These are phyloP conservation scores for Grapholita molesta DNA, from an alignment of 1,140 invertebrate genomes.

Conservation along the genomic window DNA sequence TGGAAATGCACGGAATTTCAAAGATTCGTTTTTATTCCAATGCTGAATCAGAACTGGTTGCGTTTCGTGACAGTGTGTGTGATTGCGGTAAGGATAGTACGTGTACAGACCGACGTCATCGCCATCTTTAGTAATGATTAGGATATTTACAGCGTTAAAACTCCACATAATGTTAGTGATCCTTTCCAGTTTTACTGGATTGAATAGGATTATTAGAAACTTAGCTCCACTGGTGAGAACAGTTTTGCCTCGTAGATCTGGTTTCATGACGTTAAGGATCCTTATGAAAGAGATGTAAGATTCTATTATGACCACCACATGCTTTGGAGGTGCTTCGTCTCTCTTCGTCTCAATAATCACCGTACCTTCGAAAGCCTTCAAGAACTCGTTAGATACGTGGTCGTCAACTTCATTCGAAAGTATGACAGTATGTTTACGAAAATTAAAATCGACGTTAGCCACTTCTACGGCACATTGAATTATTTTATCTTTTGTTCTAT, in stretches of 20 bases:
- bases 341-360: constrained; percentile 40
- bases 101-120: constrained; percentile 46
- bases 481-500: constrained; percentile 18
- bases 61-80: constrained; percentile 43
- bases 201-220: constrained; percentile 45
- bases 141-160: constrained; percentile 44
- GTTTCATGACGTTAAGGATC: constrained; percentile 42
- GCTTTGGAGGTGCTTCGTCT: constrained; percentile 33
- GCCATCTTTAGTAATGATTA: constrained; percentile 37
- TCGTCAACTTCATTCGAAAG: constrained; percentile 37
- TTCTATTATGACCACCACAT: constrained; percentile 47
- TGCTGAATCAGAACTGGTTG: constrained; percentile 41
- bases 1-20: constrained; percentile 33
- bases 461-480: constrained; percentile 30
- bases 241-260: constrained; percentile 50
- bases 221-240: constrained; percentile 44
- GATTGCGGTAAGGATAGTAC: constrained; percentile 49
- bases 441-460: constrained; percentile 43
- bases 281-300: constrained; percentile 47
- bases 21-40: constrained; percentile 28
- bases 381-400: constrained; percentile 32
- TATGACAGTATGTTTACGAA: constrained; percentile 37
- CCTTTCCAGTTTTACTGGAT: constrained; percentile 37
- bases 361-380: constrained; percentile 34
- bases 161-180: constrained; percentile 50